A percentile compares a stretch with the other conserved stretches of the same genome.
These are phyloP conservation scores for Pterocles gutturalis DNA, from an alignment of 2,113 vertebrate species.

Conservation along the genomic window DNA sequence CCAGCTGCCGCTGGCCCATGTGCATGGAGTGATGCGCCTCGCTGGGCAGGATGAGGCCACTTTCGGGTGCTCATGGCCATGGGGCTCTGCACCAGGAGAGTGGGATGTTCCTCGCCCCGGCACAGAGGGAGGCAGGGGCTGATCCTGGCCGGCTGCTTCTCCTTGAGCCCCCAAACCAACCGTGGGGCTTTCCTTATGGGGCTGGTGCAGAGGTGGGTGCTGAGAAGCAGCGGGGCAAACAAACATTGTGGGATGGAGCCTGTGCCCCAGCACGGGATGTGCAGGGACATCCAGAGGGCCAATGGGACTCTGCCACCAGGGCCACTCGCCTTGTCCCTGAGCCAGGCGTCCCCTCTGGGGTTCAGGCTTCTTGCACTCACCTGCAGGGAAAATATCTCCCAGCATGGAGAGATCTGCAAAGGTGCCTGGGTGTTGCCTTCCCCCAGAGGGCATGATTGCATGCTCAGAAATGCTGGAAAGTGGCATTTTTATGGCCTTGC, in stretches of 20 bases:
- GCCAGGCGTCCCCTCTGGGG: fast-evolving
- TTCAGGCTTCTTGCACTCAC: background rate
- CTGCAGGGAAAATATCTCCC: background rate
- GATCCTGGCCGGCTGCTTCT: background rate
- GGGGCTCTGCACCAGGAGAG: background rate
- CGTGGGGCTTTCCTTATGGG: fast-evolving
- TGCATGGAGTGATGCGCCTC: fast-evolving
- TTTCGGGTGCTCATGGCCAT: background rate
- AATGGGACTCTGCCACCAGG: background rate
- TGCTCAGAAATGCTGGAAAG: background rate
- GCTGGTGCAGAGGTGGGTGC: background rate
- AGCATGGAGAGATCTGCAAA: background rate
- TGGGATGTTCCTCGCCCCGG: background rate
- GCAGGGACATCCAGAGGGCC: background rate
- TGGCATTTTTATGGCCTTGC: background rate
- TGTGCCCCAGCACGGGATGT: fast-evolving
- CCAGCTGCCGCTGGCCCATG: background rate
- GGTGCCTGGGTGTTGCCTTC: background rate
- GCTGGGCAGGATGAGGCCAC: background rate
- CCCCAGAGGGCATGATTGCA: background rate
- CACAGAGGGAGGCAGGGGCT: background rate
- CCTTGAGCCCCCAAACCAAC: background rate
- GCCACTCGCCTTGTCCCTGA: fast-evolving
- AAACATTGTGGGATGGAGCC: fast-evolving
- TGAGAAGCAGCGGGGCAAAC: background rate